phyloP scores from a whole-genome alignment of 2,113 vertebrate species.

The Forbesichthys papilliferus region DNA sequence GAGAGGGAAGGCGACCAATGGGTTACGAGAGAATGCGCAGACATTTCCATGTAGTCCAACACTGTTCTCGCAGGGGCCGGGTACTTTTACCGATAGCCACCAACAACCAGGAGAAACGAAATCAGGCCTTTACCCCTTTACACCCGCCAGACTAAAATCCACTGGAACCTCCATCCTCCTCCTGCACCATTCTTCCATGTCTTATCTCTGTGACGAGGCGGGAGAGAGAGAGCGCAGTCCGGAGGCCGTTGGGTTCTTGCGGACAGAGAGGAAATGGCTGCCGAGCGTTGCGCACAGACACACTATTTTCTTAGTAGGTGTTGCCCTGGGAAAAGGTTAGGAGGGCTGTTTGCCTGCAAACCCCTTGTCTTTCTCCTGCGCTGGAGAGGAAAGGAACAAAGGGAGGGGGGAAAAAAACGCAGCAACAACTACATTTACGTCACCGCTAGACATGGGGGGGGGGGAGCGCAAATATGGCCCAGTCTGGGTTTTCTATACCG shows the following conservation, averaged over 20 bases:
- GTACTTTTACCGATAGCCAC: conserved; percentile 66
- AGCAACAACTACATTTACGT: conserved; percentile 45
- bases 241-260: conserved; percentile 15
- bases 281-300: conserved; percentile 46
- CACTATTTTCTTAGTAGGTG: conserved; percentile 75
- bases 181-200: background rate
- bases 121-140: background rate
- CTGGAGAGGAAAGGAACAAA: conserved; percentile 45
- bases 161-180: background rate
- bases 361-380: conserved; percentile 36
- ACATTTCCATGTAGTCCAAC: conserved; percentile 50
- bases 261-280: conserved; percentile 58
- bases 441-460: conserved; percentile 21
- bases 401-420: conserved; percentile 33
- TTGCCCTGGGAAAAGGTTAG: conserved; percentile 52
- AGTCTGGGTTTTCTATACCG: background rate
- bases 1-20: conserved; percentile 40
- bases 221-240: conserved; percentile 42
- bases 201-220: conserved; percentile 33
- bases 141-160: background rate
- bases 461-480: conserved; percentile 30
- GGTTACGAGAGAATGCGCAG: conserved; percentile 46
- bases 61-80: background rate
- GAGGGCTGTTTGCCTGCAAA: conserved; percentile 47
- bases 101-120: conserved; percentile 3